Evolutionary conservation across 2,888 invertebrate species (phyloP).

Genomic region (Cybosia mesomella): DNA sequence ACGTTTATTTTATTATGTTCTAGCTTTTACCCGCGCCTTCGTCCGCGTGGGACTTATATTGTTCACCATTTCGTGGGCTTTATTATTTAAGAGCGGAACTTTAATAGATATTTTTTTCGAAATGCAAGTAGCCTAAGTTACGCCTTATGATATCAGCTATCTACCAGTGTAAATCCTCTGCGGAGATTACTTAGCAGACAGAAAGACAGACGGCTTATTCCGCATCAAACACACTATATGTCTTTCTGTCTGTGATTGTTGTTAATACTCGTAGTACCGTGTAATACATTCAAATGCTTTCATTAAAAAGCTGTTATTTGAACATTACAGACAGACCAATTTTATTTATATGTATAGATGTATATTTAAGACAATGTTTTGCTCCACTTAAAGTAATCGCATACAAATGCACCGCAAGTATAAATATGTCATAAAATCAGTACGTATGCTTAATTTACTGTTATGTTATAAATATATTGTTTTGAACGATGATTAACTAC

Average conservation of each 20-base stretch:
- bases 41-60: no score
- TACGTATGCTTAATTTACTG: slow-evolving; percentile 12
- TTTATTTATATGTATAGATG: slow-evolving; percentile 31
- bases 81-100: background rate
- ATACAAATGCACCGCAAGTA: slow-evolving; percentile 26
- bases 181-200: background rate
- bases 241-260: background rate
- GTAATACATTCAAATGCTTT: background rate
- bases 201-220: background rate
- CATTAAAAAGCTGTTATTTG: background rate
- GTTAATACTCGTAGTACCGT: background rate
- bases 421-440: slow-evolving; percentile 24
- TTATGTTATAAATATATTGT: background rate
- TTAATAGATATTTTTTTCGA: background rate
- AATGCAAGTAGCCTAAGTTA: background rate
- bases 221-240: background rate
- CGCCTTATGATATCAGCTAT: background rate
- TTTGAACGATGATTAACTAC: slow-evolving; percentile 1
- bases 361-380: slow-evolving; percentile 19
- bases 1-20: slow-evolving; percentile 25
- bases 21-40: background rate
- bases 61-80: no score
- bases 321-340: slow-evolving; percentile 1
- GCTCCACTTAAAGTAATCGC: slow-evolving; percentile 40
- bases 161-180: background rate